Evolutionary conservation across 2,888 invertebrate genomes (phyloP), one percentile per base, ranked within the genome.

Genomic region (Agelastica alni): DNA sequence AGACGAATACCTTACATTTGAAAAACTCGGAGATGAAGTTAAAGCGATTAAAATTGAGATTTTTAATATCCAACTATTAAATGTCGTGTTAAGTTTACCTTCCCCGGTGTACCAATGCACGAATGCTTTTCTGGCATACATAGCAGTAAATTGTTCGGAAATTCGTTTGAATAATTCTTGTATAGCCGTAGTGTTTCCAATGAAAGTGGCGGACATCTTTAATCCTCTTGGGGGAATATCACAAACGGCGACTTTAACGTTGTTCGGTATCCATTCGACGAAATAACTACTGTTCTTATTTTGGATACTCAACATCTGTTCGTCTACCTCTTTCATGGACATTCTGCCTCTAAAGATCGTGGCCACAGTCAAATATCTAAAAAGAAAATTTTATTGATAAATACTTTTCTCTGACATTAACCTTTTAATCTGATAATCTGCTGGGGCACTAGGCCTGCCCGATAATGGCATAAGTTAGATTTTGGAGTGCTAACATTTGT

Each of bases 91-190:
- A 37, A 10, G 10, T 7, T 39, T 39, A 39, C 96, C 96, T 79
- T 96, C 95, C 51, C 95, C 95, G 13, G 94, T 95, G 81, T 95
- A 96, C 95, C 96, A 96, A 83, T 96, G 95, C 77, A 96, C 84
- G 87, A 96, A 96, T 75, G 96, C 96, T 79, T 94, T 96, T 69
- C 96, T 88, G 64, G 93, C 85, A 84, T 95, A 96, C 96, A 96
- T 90, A 69, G 89, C 89, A n/a, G 86, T 85, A 74, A 87, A 87
- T 70, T 87, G 87, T 71, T 88, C 87, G 5, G 84, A 83, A 63
- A 87, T 85, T 65, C 86, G 78, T 74, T 87, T 87, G 77, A 88
- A 88, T 18, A 88, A 77, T 73, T 88, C 88, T 71, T 88, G 87
- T 59, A 88, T 88, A 68, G 87, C 87, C 5, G 88, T 88, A 46